Percentiles rank a stretch among this genome's conserved stretches.
Conservation (phyloP, 2,888 invertebrate species). For the Campoplex capitator region DNA sequence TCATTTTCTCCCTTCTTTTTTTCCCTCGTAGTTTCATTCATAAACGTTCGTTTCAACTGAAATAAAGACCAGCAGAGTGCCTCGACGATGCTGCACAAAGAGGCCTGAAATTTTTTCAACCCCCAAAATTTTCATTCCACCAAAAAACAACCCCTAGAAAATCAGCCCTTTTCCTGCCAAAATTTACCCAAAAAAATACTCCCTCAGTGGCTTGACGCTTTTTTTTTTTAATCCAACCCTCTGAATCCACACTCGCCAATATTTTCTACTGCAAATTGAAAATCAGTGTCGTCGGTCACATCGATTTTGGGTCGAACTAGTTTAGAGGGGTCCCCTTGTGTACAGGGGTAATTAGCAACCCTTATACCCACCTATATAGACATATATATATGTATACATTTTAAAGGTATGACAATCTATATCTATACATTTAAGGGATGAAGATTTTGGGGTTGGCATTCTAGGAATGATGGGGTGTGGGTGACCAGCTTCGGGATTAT, state of each 20-base stretch:
- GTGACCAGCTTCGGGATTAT: conserved; percentile 52
- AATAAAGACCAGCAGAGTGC: conserved; percentile 79
- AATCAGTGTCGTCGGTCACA: conserved; percentile 56
- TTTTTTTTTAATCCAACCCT: neutral
- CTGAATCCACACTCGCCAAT: neutral
- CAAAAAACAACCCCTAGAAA: neutral
- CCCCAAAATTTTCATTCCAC: neutral
- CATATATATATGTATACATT: too few species aligned
- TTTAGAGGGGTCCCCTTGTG: conserved; percentile 37
- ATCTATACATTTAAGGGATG: neutral
- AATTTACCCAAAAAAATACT: neutral
- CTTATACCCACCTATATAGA: neutral
- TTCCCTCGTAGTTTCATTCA: conserved; percentile 34
- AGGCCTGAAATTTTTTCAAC: conserved; percentile 52
- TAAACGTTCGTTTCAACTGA: conserved; percentile 73
- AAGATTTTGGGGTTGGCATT: conserved; percentile 78
- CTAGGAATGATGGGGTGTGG: conserved; percentile 66
- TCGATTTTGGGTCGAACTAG: conserved; percentile 44
- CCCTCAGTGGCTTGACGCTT: neutral
- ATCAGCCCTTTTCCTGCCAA: neutral
- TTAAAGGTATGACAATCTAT: neutral
- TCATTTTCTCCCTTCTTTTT: neutral
- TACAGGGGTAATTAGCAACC: conserved; percentile 52
- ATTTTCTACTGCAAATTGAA: conserved; percentile 40
- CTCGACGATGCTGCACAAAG: conserved; percentile 83